These are phyloP conservation scores for Oeneis ivallda DNA, from an alignment of 2,888 invertebrate species.

Conservation along the genomic window DNA sequence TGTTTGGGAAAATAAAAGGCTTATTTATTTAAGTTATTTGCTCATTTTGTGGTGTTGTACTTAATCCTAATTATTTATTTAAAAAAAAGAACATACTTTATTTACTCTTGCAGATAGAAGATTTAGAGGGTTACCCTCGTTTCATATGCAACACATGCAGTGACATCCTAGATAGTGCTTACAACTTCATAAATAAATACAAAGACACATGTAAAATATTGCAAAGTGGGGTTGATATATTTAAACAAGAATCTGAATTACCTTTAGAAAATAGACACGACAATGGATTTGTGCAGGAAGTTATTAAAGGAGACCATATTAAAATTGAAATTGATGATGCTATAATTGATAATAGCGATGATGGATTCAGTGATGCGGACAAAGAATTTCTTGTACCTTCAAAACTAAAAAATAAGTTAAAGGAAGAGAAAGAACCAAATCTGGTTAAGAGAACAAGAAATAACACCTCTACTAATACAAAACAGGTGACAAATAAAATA, in stretches of 20 bases:
- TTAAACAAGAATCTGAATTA: conserved; percentile 54
- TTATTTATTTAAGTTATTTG: background rate
- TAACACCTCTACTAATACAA: conserved; percentile 38
- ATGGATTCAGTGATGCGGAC: conserved; percentile 26
- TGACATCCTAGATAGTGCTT: conserved; percentile 53
- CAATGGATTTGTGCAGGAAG: conserved; percentile 40
- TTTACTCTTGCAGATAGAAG: conserved; percentile 60
- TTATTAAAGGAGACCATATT: conserved; percentile 47
- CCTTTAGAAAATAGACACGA: conserved; percentile 32
- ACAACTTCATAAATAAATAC: conserved; percentile 61
- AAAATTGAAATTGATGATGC: conserved; percentile 48
- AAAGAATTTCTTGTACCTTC: conserved; percentile 29
- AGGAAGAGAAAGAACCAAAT: conserved; percentile 35
- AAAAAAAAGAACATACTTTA: background rate
- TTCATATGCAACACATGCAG: conserved; percentile 63
- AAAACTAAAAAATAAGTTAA: conserved; percentile 29
- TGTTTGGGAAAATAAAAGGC: too few relatives aligned
- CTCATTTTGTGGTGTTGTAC: background rate
- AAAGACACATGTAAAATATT: conserved; percentile 57
- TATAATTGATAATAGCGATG: conserved; percentile 37
- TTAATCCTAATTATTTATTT: background rate
- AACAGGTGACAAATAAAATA: conserved; percentile 51
- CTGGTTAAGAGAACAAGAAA: conserved; percentile 35
- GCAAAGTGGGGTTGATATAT: conserved; percentile 49
- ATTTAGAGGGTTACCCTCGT: conserved; percentile 64